A percentile compares a stretch with the other conserved stretches of the same genome.
Conservation (phyloP, 2,797 vertebrate genomes). For the Alcedo atthis region DNA sequence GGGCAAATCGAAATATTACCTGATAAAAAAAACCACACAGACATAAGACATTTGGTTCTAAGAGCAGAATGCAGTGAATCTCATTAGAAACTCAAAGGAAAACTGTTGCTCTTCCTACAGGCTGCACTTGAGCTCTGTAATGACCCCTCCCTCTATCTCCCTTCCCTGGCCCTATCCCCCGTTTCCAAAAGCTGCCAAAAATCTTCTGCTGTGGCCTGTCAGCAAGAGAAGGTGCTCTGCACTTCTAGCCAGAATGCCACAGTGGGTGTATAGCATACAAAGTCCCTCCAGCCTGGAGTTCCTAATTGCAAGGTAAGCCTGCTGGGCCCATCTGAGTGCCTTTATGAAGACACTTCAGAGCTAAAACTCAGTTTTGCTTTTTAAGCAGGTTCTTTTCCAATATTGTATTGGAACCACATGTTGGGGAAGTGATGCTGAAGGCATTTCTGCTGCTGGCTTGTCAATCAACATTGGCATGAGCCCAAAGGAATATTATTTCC, state of each 20-base stretch:
- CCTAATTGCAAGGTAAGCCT: background rate
- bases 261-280: background rate
- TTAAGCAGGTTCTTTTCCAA: background rate
- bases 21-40: constrained; percentile 53
- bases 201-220: background rate
- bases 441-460: background rate
- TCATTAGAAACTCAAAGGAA: background rate
- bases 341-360: background rate
- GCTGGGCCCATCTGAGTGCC: background rate
- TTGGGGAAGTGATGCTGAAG: background rate
- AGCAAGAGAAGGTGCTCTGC: background rate
- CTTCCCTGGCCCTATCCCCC: background rate
- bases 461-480: background rate
- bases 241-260: background rate
- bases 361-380: background rate
- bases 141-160: background rate
- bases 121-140: background rate
- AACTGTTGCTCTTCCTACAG: background rate
- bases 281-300: background rate
- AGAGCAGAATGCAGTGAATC: background rate
- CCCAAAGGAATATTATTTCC: background rate
- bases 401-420: background rate
- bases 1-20: constrained; percentile 95
- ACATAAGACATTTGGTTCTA: background rate
- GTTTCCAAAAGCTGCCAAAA: background rate